Base-by-base conservation (phyloP, 2,888 invertebrate species). In the Glyphotaelius pellucidus region DNA sequence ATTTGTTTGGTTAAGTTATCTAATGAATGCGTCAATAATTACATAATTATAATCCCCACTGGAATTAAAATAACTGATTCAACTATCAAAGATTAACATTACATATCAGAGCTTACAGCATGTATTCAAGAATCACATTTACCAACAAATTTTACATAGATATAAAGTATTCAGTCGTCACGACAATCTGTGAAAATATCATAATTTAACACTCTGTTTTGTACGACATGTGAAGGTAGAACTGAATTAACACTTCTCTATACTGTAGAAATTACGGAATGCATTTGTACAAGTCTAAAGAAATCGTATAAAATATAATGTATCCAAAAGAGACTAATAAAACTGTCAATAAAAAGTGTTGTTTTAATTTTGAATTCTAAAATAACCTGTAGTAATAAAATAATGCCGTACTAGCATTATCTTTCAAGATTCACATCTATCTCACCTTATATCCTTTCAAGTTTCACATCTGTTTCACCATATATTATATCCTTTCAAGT, bases 321-420 rank as follows among this genome's bases (percentile, higher is more conserved):
- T 81, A 91, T 52, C 90, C 91, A 92, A 92, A 92, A 92, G 91
- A 92, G 92, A 93, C 93, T 93, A 94, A 93, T 94, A 94, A 67
- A 93, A 94, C 94, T 92, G 93, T 92, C 91, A 92, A 91, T 88
- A 90, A 83, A 79, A 85, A 35, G 42, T 35, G 84, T 85, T 42
- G 38, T 91, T 88, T 91, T 90, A 31, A 19, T 90, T 81, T 19
- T 42, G 7, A 25, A 67, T 67, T 9, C 67, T 25, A 19, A 47
- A 47, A 47, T 15, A 47, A 47, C 47, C 3, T 47, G 12, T 47
- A 47, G 3, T 52, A 52, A 15, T 52, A 52, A 19, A 52, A 52
- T 19, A 52, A 52, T 52, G 0, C 19, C 19, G 19, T 5, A 52
- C 52, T 15, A 19, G 19, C 19, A 0, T 19, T 19, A 52, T 52